Percentiles rank a stretch among this genome's conserved stretches.
phyloP scores from a whole-genome alignment of 2,113 vertebrate genomes.

The Chamaea fasciata region DNA sequence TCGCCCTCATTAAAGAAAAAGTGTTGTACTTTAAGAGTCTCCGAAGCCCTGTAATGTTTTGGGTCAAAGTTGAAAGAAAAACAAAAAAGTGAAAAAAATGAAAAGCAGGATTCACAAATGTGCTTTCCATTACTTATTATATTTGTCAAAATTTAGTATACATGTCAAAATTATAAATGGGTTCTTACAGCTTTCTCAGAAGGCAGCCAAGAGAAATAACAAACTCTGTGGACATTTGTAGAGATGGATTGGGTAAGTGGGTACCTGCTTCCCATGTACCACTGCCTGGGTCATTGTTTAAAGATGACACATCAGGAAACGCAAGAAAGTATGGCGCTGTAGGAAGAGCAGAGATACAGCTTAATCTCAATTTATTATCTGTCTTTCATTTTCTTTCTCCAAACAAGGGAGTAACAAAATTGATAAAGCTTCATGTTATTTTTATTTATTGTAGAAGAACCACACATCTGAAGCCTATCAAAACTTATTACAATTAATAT shows the following conservation, averaged over 20 bases:
- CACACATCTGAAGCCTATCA: background rate
- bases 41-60: background rate
- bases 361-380: background rate
- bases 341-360: background rate
- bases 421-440: background rate
- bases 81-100: no score
- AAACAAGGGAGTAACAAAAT: background rate
- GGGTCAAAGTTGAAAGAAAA: background rate
- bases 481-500: background rate
- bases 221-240: background rate
- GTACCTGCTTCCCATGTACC: background rate
- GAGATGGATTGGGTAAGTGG: background rate
- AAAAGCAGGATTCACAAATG: background rate
- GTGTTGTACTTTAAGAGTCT: background rate
- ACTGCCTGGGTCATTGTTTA: background rate
- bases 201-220: conserved; percentile 9
- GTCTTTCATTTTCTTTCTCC: background rate
- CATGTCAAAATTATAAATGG: conserved; percentile 3
- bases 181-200: background rate
- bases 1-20: background rate
- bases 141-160: background rate
- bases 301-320: background rate
- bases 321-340: background rate
- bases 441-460: background rate
- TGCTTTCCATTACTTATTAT: background rate